A percentile compares a stretch with the other conserved stretches of the same genome.
phyloP scores from a whole-genome alignment of 2,113 vertebrate genomes.

The Podilymbus podiceps region DNA sequence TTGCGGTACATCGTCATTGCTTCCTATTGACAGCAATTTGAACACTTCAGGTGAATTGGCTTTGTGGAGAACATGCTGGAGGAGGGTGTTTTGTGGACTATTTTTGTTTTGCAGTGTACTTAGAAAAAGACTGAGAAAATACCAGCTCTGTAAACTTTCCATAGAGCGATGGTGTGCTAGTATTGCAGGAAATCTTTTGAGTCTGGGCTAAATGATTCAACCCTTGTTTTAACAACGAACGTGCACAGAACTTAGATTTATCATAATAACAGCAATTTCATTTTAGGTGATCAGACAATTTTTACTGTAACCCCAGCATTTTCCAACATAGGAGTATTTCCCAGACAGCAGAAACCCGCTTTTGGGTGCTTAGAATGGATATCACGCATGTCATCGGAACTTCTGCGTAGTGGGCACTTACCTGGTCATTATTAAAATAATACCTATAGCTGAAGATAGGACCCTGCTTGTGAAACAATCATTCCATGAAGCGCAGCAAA shows the following conservation, averaged over 20 bases:
- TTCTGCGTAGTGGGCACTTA: not conserved
- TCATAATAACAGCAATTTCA: not conserved
- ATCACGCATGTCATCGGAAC: not conserved
- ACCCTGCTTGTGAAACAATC: not conserved
- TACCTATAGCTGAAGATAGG: not conserved
- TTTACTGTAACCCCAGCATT: not conserved
- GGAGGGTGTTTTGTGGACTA: not conserved
- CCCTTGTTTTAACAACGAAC: not conserved
- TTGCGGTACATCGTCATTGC: not conserved
- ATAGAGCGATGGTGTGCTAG: not conserved
- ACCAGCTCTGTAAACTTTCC: not conserved
- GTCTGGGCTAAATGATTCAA: not conserved
- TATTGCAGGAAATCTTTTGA: not conserved
- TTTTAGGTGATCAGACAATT: not conserved
- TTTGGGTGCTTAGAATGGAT: not conserved
- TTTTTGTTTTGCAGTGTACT: not conserved
- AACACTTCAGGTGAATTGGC: conserved; percentile 2
- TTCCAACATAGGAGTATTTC: not conserved
- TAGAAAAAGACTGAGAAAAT: not conserved
- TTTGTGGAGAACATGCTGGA: not conserved
- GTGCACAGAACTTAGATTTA: not conserved
- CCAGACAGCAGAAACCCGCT: not conserved
- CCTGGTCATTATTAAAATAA: not conserved
- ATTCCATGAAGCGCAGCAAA: not conserved
- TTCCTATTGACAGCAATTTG: conserved; percentile 6